Percentiles rank a stretch among this genome's conserved stretches.
Conservation (phyloP, 53 echinoderm and acorn worm genomes). For the Echinarachnius parma region DNA sequence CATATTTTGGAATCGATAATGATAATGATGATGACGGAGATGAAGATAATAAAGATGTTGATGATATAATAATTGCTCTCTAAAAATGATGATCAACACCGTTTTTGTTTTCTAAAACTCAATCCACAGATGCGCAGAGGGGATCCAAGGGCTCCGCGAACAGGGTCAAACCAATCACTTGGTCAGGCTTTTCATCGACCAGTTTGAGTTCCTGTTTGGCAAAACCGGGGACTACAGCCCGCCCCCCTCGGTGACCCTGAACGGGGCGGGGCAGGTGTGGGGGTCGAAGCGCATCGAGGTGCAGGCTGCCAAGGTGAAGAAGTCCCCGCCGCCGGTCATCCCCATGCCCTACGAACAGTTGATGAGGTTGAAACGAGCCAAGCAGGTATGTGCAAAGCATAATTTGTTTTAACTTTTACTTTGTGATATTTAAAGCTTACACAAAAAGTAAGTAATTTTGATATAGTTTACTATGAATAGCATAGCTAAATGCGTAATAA, state of each 20-base stretch:
- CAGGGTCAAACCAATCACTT: slow-evolving; percentile 85
- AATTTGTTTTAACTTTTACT: no score
- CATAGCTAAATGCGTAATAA: no score
- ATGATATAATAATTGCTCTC: no score
- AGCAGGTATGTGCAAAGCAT: slow-evolving; percentile 46
- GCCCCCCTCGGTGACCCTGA: slow-evolving; percentile 9
- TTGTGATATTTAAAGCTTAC: no score
- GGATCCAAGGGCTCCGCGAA: slow-evolving; percentile 81
- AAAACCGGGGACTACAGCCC: slow-evolving; percentile 19
- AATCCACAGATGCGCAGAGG: slow-evolving; percentile 83
- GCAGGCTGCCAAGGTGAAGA: slow-evolving; percentile 67
- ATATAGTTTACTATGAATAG: no score
- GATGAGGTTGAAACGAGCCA: slow-evolving; percentile 47
- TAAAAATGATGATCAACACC: no score
- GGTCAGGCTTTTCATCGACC: slow-evolving; percentile 77
- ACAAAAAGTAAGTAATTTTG: no score
- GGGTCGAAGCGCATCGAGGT: slow-evolving; percentile 78
- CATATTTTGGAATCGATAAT: no score
- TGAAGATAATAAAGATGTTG: no score
- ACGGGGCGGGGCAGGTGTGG: slow-evolving; percentile 11
- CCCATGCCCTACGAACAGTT: slow-evolving; percentile 61
- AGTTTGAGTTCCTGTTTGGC: slow-evolving; percentile 66
- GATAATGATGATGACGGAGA: no score
- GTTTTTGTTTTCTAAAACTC: no score
- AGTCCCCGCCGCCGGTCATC: slow-evolving; percentile 63